Conservation (phyloP, 2,113 vertebrate genomes). For the Syrmaticus mikado region DNA sequence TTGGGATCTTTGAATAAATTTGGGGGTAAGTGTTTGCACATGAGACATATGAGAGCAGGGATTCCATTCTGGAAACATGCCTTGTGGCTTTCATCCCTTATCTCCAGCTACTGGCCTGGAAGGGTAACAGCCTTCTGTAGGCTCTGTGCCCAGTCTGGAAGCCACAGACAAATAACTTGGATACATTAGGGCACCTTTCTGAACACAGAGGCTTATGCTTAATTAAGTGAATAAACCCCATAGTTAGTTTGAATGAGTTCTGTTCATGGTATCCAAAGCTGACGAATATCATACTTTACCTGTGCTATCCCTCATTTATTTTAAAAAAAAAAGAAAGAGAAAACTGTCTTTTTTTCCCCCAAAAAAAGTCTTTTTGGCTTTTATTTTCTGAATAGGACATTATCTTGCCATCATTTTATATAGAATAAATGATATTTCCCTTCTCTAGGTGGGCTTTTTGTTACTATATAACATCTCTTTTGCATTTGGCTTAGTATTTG, state of each 20-base stretch:
- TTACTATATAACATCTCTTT: background rate
- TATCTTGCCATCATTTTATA: background rate
- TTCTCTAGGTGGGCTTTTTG: background rate
- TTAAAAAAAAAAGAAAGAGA: background rate
- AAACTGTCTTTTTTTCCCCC: accelerated
- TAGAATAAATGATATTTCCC: background rate
- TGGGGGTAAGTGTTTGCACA: background rate
- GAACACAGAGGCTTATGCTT: background rate
- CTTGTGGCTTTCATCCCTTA: background rate
- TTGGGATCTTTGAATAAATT: background rate
- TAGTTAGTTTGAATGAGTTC: background rate
- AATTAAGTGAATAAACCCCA: background rate
- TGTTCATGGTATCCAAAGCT: background rate
- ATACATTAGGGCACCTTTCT: background rate
- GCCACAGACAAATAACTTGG: background rate
- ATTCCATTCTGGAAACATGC: background rate
- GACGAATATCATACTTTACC: background rate
- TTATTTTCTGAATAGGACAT: background rate
- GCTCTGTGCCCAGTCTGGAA: background rate
- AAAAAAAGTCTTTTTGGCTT: background rate
- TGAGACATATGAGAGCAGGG: background rate
- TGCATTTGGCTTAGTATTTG: background rate
- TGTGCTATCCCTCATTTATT: background rate
- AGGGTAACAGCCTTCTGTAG: background rate
- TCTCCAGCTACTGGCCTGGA: background rate